phyloP scores from a whole-genome alignment of 1,140 invertebrate genomes.

The Musca domestica region DNA sequence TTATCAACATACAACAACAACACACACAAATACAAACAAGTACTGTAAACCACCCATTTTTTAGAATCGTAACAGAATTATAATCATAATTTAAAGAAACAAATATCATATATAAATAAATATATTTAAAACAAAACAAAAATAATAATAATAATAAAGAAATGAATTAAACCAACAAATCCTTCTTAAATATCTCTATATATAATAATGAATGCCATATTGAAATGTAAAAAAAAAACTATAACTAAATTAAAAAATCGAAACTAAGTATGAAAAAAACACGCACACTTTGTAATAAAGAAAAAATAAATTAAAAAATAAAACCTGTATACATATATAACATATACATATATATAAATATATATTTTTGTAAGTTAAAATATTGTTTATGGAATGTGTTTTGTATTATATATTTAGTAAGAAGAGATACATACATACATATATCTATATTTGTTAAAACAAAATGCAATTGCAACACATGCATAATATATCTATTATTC shows the following conservation, averaged over 20 bases:
- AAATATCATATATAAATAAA: conserved; percentile 8
- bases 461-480: neutral
- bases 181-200: neutral
- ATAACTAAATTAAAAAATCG: neutral
- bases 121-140: neutral
- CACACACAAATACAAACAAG: neutral
- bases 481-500: no score
- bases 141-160: neutral
- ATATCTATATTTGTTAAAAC: neutral
- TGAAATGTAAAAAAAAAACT: neutral
- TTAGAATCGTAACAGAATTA: conserved; percentile 4
- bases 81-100: neutral
- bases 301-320: neutral
- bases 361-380: conserved; percentile 22
- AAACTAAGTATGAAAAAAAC: conserved; percentile 16
- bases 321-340: neutral
- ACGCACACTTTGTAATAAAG: conserved; percentile 21
- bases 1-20: neutral
- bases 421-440: neutral
- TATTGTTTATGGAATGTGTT: neutral
- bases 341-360: conserved; percentile 16
- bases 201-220: conserved; percentile 13
- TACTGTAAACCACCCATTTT: conserved; percentile 16
- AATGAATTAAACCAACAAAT: neutral
- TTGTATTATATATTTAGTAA: conserved; percentile 5